Evolutionary conservation across 2,888 invertebrate genomes (phyloP), one percentile per base, ranked within the genome.

Genomic region (Meloe dianella): DNA sequence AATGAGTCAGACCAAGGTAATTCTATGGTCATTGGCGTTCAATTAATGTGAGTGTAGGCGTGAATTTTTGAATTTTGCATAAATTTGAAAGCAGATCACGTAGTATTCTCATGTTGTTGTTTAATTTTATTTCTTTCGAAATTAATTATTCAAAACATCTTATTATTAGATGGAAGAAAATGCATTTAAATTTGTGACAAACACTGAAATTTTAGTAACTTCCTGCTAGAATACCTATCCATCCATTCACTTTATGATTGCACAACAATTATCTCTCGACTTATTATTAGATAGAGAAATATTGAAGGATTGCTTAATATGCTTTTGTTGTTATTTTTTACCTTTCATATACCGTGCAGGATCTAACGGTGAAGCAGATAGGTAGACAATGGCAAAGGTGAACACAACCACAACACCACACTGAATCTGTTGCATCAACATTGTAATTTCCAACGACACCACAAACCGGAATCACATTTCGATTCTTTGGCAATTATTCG

Each of bases 351-450:
- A 73, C 58, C 71, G 76, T 62, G 77, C 74, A 69, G 79, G 78
- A 75, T 79, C 78, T 75, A 79, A 77, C 74, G 79, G 79, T 71
- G 78, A 75, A 69, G 77, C 74, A 66, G 73, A 74, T 72, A 78
- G 73, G 74, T 74, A 75, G 61, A 73, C 73, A 72, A 69, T 61
- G 66, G 75, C 69, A 70, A 72, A 77, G 73, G 77, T 73, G 73
- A 76, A 71, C 77, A 79, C 78, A 65, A 74, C 66, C 72, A 79
- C 75, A 72, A 72, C 77, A 79, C 78, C 71, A 66, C 71, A 76
- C 74, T 74, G 67, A 67, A 75, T 70, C 70, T 71, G 71, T 71
- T 73, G 75, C 71, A 74, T 72, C 70, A 75, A 73, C 77, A 78
- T 79, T 75, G 77, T 78, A 75, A 73, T 66, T 69, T 70, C 68